Base-by-base conservation (phyloP, 2,888 invertebrate species). In the Metacarcinus magister region DNA sequence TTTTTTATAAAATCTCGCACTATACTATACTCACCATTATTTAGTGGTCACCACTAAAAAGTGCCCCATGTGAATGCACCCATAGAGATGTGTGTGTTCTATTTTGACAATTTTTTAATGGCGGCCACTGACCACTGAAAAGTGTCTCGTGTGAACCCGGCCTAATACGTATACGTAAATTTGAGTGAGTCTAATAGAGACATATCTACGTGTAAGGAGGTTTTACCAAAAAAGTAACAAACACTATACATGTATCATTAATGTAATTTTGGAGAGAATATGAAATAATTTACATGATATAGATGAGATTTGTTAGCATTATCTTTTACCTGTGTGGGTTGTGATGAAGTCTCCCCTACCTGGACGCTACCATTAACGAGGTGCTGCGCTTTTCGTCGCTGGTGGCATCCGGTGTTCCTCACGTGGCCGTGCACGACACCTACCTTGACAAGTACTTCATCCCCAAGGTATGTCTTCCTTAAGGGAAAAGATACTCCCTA, bases 351-450 rank as follows among this genome's bases (percentile, higher is more conserved):
- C 94, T 94, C 44, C 87, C 94, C 2, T 94, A 94, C 87, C 44
- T 94, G 94, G 94, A 94, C n/a, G 94, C 94, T n/a, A 23, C 39
- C 16, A 7, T 94, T 4, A 43, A 94, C 28, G 94, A 94, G 82
- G 94, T 94, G 43, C 87, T 82, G 44, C 75, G 94, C 10, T 46
- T 94, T 44, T 75, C 82, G 5, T 82, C 94, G 16, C n/a, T 87
- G 28, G 94, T 28, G 82, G 3, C 48, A 8, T 8, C 2, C 16
- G 94, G 94, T 8, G 94, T 94, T 4, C 10, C 90, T 13, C 95
- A 95, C 23, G 32, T 7, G 1, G 67, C 90, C 0, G 54, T 23
- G 23, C 89, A 87, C 23, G 95, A 94, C 95, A 94, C 93, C 39
- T 44, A 94, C 44, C 48, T 95, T 32, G 89, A 48, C 60, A 60